Evolutionary conservation across 1,140 invertebrate species (phyloP).

Genomic region (Zaprionus taronus): DNA sequence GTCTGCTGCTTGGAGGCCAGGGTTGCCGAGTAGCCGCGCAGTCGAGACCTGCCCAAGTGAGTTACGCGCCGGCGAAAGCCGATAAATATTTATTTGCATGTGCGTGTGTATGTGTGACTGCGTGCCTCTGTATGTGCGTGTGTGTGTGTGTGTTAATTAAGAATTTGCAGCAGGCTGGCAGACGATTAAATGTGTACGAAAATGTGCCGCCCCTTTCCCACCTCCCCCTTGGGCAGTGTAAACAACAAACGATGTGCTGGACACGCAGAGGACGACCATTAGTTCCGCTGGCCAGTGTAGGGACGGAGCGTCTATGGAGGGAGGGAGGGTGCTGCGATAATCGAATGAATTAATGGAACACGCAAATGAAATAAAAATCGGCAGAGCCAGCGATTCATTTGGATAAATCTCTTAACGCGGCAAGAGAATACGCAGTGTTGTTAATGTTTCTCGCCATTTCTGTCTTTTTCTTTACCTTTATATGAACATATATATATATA

Average conservation of each 20-base stretch:
- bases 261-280: constrained; percentile 66
- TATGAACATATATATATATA: not conserved
- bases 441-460: not conserved
- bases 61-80: constrained; percentile 58
- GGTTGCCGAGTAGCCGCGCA: constrained; percentile 3
- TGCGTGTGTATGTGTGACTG: constrained; percentile 8
- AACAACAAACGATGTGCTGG: constrained; percentile 35
- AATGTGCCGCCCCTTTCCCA: constrained; percentile 46
- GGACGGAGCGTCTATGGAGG: constrained; percentile 15
- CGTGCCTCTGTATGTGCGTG: not conserved
- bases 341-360: constrained; percentile 72
- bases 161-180: constrained; percentile 68
- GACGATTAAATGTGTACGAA: constrained; percentile 71
- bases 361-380: constrained; percentile 67
- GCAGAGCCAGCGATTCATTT: constrained; percentile 53
- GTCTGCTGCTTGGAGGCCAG: constrained; percentile 21
- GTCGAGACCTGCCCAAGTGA: constrained; percentile 39
- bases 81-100: constrained; percentile 76
- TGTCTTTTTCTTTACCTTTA: not conserved
- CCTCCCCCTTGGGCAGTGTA: not conserved
- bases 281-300: constrained; percentile 39
- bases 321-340: constrained; percentile 43
- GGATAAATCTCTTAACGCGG: constrained; percentile 52
- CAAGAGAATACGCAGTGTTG: constrained; percentile 23
- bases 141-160: constrained; percentile 68